Evolutionary conservation across 2,888 invertebrate genomes (phyloP), one percentile per base, ranked within the genome.

Genomic region (Ophion obscuratus): DNA sequence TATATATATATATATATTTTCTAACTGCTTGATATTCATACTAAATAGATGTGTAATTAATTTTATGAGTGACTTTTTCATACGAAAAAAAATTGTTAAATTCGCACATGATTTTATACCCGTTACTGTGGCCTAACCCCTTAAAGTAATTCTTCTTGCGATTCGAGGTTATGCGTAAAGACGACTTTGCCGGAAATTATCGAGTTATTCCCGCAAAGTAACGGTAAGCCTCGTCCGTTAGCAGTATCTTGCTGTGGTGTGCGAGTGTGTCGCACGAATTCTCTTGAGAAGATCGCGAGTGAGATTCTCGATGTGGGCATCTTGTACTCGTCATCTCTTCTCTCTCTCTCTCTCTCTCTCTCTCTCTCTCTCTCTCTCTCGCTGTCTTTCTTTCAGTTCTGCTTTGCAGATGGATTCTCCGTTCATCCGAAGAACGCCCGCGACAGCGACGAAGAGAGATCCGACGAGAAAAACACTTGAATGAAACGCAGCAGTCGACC

Each of bases 171-270:
- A 57, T 74, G 59, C 73, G 75, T 64, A 70, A 78, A 77, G n/a
- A 62, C 11, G 53, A 24, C 20, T 81, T 70, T 76, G 76, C 57
- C 76, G 70, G 76, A 70, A 82, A 82, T 82, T 44, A 64, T 62
- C 82, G 70, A 76, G 74, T 47, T 70, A 78, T 78, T 78, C 74
- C 74, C 20, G 81, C 68, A 85, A 53, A 78, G 53, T 81, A 85
- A 85, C 85, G 85, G 81, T 81, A 78, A 53, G 57, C 36, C 67
- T 27, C 75, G 40, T 53, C 81, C 81, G 81, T 85, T 81, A 78
- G 68, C 68, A 68, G n/a, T 40, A n/a, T 61, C 53, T 20, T 66
- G 53, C 66, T 17, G 36, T 36, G 53, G 20, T 73, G 31, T 47
- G 67, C 67, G 53, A 67, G 44, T 68, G 66, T 66, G 68, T 27